Percentiles rank a stretch among this genome's conserved stretches.
These are phyloP conservation scores for Desmophyllum pertusum DNA, from an alignment of 92 coral and sea anemone genomes.

Conservation along the genomic window DNA sequence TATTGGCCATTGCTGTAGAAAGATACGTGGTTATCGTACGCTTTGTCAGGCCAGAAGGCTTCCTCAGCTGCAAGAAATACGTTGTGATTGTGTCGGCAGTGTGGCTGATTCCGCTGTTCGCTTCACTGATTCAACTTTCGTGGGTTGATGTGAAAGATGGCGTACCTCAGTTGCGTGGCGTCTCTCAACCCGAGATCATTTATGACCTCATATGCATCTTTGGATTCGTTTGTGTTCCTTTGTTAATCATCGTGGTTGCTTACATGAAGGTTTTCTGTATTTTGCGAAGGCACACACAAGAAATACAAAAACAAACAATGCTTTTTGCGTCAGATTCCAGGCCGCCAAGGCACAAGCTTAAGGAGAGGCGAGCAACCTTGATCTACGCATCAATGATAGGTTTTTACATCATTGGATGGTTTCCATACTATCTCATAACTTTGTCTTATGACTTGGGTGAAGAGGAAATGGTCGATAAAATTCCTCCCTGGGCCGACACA, in stretches of 20 bases:
- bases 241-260: constrained; percentile 44
- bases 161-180: neutral
- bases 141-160: constrained; percentile 39
- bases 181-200: constrained; percentile 27
- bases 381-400: constrained; percentile 41
- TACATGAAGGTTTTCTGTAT: constrained; percentile 62
- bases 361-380: constrained; percentile 38
- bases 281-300: constrained; percentile 42
- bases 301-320: constrained; percentile 33
- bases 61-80: constrained; percentile 29
- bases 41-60: constrained; percentile 13
- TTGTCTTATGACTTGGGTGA: constrained; percentile 24
- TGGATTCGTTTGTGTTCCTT: constrained; percentile 51
- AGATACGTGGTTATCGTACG: constrained; percentile 60
- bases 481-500: constrained; percentile 29
- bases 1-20: constrained; percentile 66
- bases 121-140: constrained; percentile 53
- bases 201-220: constrained; percentile 54
- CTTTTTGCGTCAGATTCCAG: neutral
- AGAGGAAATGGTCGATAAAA: neutral
- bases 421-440: constrained; percentile 33
- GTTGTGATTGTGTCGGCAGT: constrained; percentile 30
- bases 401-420: constrained; percentile 44
- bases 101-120: constrained; percentile 50
- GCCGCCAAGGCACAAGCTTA: constrained; percentile 9